phyloP scores from a whole-genome alignment of 2,888 invertebrate species.

The Drosophila helvetica region DNA sequence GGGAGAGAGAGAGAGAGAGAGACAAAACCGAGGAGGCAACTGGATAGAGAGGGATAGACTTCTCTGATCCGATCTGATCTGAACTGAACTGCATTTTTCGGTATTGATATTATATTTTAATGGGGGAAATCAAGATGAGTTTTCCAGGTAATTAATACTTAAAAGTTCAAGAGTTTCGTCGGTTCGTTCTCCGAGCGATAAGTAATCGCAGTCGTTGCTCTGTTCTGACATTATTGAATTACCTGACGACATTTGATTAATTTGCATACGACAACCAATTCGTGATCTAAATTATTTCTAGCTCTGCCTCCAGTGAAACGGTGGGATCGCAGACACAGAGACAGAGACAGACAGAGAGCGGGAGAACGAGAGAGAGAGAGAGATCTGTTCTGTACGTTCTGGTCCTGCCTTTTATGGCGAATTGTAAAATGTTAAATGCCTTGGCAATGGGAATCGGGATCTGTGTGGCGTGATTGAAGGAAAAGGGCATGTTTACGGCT shows the following conservation, averaged over 20 bases:
- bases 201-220: constrained; percentile 69
- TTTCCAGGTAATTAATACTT: constrained; percentile 62
- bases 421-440: constrained; percentile 65
- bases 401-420: constrained; percentile 71
- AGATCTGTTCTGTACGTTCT: constrained; percentile 27
- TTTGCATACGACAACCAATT: constrained; percentile 84
- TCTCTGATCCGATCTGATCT: constrained; percentile 20
- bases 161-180: constrained; percentile 42
- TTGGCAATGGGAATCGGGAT: constrained; percentile 25
- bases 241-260: constrained; percentile 83
- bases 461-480: constrained; percentile 62
- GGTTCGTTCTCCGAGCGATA: constrained; percentile 44
- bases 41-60: constrained; percentile 21
- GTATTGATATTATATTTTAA: constrained; percentile 66
- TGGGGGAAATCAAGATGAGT: constrained; percentile 39
- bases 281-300: constrained; percentile 84
- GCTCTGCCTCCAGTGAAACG: constrained; percentile 13
- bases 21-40: neutral
- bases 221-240: constrained; percentile 78
- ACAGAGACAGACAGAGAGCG: neutral
- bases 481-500: constrained; percentile 62
- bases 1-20: too few species aligned
- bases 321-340: neutral
- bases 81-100: constrained; percentile 40
- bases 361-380: neutral